Base-by-base conservation (phyloP, 2,888 invertebrate genomes). In the Xestia ashworthii region DNA sequence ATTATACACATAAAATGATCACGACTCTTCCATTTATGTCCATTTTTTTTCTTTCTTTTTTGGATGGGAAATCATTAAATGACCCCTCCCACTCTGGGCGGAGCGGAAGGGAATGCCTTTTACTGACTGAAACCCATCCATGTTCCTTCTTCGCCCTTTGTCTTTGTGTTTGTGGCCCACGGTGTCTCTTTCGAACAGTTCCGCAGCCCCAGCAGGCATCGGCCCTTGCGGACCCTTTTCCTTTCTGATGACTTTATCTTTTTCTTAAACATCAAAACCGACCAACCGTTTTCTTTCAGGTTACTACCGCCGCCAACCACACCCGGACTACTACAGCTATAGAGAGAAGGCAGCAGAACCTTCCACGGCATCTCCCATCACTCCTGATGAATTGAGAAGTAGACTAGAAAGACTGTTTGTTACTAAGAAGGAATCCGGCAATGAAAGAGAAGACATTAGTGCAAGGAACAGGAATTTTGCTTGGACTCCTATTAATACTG, bases 371-470 rank as follows among this genome's bases (percentile, higher is more conserved):
- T 88, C 94, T 0, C 96, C 97, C 0, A 95, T 96, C 69, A 95
- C 97, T 1, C 97, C 97, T 0, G 96, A 95, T n/a, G 97, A 97
- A 88, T 91, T 97, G 0, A 93, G 96, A 70, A 96, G 97, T 60
- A 93, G 97, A 79, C 92, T 97, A 65, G 95, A 96, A 82, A 94
- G 96, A 83, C 91, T 97, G 0, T 97, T 97, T 62, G 92, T 96
- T 22, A 96, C 97, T 0, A 97, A 97, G 74, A 96, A 96, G 74
- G 94, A 94, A 8, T 83, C 89, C 5, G 48, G 90, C 88, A 60
- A 90, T 89, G 58, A 90, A 2, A 89, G 92, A 75, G 95, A 95
- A 16, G 95, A 95, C 4, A 85, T 87, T 0, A 95, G 94, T 79
- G 90, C 93, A 0, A 92, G 96, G n/a, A 95, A 95, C 44, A 95